phyloP scores from a whole-genome alignment of 2,797 vertebrate genomes.

The Florisuga fusca region DNA sequence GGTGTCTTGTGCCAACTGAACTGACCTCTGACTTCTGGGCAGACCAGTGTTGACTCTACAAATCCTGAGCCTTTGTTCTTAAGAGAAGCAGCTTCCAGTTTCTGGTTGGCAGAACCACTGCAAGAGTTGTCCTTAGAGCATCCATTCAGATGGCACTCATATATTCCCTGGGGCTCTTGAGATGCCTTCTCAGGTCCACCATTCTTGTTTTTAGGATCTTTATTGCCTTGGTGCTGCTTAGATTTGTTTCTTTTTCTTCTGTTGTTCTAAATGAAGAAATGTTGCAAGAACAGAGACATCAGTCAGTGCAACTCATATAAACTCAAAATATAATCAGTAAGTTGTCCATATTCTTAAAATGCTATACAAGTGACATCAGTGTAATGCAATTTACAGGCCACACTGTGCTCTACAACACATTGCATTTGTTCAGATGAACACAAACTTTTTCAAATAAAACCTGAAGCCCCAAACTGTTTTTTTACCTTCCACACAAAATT shows the following conservation, averaged over 20 bases:
- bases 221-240: slow-evolving; percentile 78
- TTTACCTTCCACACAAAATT: not conserved
- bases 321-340: not conserved
- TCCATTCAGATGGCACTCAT: slow-evolving; percentile 38
- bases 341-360: not conserved
- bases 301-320: not conserved
- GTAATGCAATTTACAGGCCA: not conserved
- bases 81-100: slow-evolving; percentile 24
- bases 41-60: not conserved
- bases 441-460: not conserved
- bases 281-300: not conserved
- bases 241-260: slow-evolving; percentile 84
- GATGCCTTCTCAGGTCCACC: slow-evolving; percentile 57
- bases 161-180: slow-evolving; percentile 33
- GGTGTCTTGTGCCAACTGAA: not conserved
- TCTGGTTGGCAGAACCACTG: slow-evolving; percentile 58
- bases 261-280: slow-evolving; percentile 73
- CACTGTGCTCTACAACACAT: not conserved
- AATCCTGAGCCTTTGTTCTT: slow-evolving; percentile 62
- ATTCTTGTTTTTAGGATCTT: slow-evolving; percentile 75
- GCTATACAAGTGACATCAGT: not conserved
- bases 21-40: slow-evolving; percentile 74
- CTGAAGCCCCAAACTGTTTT: not conserved
- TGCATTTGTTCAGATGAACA: not conserved
- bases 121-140: slow-evolving; percentile 70